Conservation (phyloP, 2,797 vertebrate species). For the Fistularia commersonii region DNA sequence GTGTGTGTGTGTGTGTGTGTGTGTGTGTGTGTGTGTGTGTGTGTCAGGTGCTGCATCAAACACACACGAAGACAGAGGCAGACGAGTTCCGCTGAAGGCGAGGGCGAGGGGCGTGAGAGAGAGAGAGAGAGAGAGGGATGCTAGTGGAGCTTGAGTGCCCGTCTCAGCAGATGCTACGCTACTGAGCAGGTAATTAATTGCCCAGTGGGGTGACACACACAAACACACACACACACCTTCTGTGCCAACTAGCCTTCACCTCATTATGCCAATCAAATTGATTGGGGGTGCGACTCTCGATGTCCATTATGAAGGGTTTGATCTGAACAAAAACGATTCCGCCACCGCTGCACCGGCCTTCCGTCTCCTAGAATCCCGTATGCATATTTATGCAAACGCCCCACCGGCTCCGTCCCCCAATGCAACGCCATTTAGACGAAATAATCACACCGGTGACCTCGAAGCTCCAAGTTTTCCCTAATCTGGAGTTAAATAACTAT, state of each 20-base stretch:
- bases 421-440: too few relatives aligned
- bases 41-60: slow-evolving; percentile 75
- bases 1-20: slow-evolving; percentile 15
- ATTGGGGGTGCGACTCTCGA: neutral
- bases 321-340: too few relatives aligned
- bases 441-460: too few relatives aligned
- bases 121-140: slow-evolving; percentile 46
- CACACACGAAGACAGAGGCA: slow-evolving; percentile 84
- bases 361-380: too few relatives aligned
- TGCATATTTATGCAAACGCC: too few relatives aligned
- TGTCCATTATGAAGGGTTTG: neutral
- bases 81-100: slow-evolving; percentile 84
- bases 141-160: slow-evolving; percentile 22
- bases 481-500: too few relatives aligned
- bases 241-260: slow-evolving; percentile 75
- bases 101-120: slow-evolving; percentile 36
- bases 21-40: slow-evolving; percentile 29
- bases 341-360: too few relatives aligned
- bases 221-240: slow-evolving; percentile 42
- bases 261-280: slow-evolving; percentile 75
- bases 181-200: slow-evolving; percentile 93
- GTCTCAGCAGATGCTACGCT: slow-evolving; percentile 81
- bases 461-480: too few relatives aligned
- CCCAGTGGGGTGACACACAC: slow-evolving; percentile 59
- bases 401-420: too few relatives aligned